Conservation (phyloP, 2,888 invertebrate species). For the Sphaerophoria taeniata region DNA sequence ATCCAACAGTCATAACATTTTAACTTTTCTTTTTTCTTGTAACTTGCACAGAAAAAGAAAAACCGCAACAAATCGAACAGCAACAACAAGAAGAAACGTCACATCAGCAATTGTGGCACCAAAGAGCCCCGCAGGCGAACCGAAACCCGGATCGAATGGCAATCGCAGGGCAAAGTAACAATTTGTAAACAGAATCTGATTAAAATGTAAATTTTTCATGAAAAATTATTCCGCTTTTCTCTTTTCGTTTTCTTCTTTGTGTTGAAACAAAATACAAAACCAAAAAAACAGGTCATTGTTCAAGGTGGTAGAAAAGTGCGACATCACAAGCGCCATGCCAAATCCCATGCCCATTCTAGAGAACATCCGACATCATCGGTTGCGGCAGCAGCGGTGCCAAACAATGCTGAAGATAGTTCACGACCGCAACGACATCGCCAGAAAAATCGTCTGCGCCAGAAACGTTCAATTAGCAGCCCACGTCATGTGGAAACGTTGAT, state of each 20-base stretch:
- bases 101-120: slow-evolving; percentile 84
- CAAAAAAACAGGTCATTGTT: slow-evolving; percentile 79
- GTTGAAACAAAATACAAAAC: background rate
- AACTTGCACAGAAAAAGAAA: slow-evolving; percentile 79
- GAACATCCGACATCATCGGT: slow-evolving; percentile 71
- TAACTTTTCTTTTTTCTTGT: background rate
- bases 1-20: background rate
- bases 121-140: slow-evolving; percentile 84
- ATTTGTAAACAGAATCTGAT: slow-evolving; percentile 75
- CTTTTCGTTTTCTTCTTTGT: slow-evolving; percentile 45
- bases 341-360: slow-evolving; percentile 37
- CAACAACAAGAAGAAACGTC: slow-evolving; percentile 82
- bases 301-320: slow-evolving; percentile 82
- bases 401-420: slow-evolving; percentile 78
- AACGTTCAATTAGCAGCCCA: slow-evolving; percentile 89
- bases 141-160: slow-evolving; percentile 86
- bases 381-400: slow-evolving; percentile 23
- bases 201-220: slow-evolving; percentile 76
- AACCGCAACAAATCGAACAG: slow-evolving; percentile 81
- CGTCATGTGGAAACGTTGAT: slow-evolving; percentile 93
- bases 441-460: slow-evolving; percentile 77
- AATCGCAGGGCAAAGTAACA: slow-evolving; percentile 83
- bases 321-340: slow-evolving; percentile 65
- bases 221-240: slow-evolving; percentile 71
- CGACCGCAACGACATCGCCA: slow-evolving; percentile 80